Base-by-base conservation (phyloP, 2,888 invertebrate species). In the Ypsolopha scabrella region DNA sequence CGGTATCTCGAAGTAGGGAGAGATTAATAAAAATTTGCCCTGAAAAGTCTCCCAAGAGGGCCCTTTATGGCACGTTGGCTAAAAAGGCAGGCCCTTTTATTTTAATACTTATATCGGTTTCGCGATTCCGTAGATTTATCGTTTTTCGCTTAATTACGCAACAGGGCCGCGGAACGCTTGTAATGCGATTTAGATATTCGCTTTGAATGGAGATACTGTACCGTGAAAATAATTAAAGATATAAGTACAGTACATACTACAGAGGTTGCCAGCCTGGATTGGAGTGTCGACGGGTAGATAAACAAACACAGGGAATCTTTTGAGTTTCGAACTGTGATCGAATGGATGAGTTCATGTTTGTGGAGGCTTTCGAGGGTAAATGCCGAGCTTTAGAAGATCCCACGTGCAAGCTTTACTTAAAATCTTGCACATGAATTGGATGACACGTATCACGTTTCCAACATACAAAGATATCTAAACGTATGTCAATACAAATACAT, bases 1-100 rank as follows among this genome's bases (percentile, higher is more conserved):
- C 65, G 58, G 57, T 61, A 62, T 61, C 63, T 65, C 63, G 66
- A 67, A 72, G 70, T 67, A 60, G 65, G 68, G 65, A 65, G 69
- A 76, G 77, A 78, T 82, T 80, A 80, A 80, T 80, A 82, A 80
- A 79, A 80, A 76, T 75, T 77, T 75, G 65, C 68, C 69, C 70
- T 68, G 69, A 67, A 63, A 71, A 74, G 66, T 72, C 75, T 62
- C 70, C 58, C 62, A 74, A 74, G 76, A 76, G 69, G 68, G 72
- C 71, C 72, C 73, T 80, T 80, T 80, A 80, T 72, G 72, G 75
- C 76, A 72, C 75, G 75, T 72, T 75, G 74, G 73, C 70, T 76
- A 78, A 80, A 79, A 76, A 79, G 71, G 76, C 73, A 68, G 65
- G 68, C 65, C 72, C 72, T 78, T 80, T 80, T 77, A 76, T 76